Evolutionary conservation across 2,113 vertebrate genomes (phyloP).

Genomic region (Sylvilagus bachmani): DNA sequence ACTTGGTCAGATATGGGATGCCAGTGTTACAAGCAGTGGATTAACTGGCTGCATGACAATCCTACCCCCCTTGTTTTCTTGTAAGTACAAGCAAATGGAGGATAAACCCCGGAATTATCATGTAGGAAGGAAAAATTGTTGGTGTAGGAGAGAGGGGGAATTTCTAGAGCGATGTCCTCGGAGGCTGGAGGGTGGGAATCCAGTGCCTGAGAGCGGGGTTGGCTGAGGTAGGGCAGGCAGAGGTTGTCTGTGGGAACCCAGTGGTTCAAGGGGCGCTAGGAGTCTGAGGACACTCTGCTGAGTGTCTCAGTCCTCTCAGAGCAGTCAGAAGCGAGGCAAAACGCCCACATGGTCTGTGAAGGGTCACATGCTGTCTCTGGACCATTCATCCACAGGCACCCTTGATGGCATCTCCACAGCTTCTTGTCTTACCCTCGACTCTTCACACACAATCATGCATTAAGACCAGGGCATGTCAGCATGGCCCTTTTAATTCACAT

Average conservation of each 20-base stretch:
- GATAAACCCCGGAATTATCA: neutral
- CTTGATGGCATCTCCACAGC: too few relatives aligned
- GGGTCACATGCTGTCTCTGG: too few relatives aligned
- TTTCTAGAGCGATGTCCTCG: too few relatives aligned
- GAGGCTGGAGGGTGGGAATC: neutral
- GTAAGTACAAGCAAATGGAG: neutral
- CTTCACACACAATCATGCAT: too few relatives aligned
- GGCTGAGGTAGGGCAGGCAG: neutral
- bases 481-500: neutral
- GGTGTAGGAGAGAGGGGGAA: neutral
- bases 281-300: neutral
- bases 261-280: neutral
- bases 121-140: neutral
- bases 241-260: neutral
- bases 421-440: too few relatives aligned
- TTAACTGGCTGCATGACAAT: too few relatives aligned
- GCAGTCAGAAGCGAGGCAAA: neutral
- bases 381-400: too few relatives aligned
- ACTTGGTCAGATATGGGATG: too few relatives aligned
- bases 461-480: too few relatives aligned
- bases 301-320: neutral
- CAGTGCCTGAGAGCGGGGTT: neutral
- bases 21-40: too few relatives aligned
- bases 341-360: neutral
- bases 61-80: neutral